Base-by-base conservation (phyloP, 2,113 vertebrate species). In the Ovibos moschatus region DNA sequence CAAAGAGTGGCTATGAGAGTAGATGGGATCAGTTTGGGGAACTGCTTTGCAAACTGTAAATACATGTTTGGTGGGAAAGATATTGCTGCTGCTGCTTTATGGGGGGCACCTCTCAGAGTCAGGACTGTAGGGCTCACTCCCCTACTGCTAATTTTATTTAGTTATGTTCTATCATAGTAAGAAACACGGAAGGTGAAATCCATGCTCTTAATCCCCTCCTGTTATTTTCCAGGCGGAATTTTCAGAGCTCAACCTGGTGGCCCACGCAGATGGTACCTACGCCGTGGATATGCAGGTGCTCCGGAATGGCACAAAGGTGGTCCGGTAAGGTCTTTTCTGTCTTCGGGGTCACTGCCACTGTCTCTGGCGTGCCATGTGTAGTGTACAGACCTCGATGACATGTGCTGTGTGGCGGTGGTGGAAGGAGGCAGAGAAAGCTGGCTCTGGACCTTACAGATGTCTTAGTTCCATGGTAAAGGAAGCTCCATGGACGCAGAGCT, bases 161-260 rank as follows among this genome's bases (percentile, higher is more conserved):
- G 50, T 90, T 53, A 43, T 74, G 71, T 58, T 43, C 82, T 25
- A 40, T 50, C 40, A 25, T 51, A 43, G 27, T 83, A 47, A 71
- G 36, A 55, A 82, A 36, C 43, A 71, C 12, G 16, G 43, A 43
- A 45, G 15, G 27, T 82, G 25, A 81, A 96, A 45, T 83, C 21
- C 58, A 30, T 23, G 12, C 2, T 47, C 43, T 90, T 45, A 67
- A 17, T 95, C 93, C 40, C 30, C 2, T 28, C 27, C 43, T 94
- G 19, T 94, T 98, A 96, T 94, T 98, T 98, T 97, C 3, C 43
- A 99, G 99, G 99, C 99, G 3, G 99, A 99, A 96, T 99, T 99
- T 99, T 99, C 99, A 50, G 99, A 99, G 98, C 98, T 99, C 97
- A 99, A 99, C 98, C 99, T 99, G 71, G 98, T 99, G 97, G 99